Conservation (phyloP, 2,888 invertebrate species). For the Gerris lacustris region DNA sequence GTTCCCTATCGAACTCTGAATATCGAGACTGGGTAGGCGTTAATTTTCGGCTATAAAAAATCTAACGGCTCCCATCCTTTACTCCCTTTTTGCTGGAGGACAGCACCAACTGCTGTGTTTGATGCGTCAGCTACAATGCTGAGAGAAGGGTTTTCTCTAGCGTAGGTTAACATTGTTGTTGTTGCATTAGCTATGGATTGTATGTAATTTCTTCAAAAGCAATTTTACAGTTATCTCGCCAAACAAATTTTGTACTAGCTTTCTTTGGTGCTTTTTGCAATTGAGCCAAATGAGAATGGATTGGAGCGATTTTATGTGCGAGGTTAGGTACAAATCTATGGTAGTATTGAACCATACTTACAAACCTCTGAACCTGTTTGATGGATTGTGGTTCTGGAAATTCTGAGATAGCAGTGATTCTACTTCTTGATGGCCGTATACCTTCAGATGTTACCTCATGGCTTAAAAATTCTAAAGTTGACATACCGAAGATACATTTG, state of each 20-base stretch:
- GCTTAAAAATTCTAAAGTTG: constrained; percentile 21
- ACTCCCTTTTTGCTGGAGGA: neutral
- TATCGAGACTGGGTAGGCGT: constrained; percentile 34
- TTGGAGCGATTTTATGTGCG: constrained; percentile 15
- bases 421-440: constrained; percentile 16
- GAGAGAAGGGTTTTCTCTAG: constrained; percentile 34
- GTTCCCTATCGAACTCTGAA: constrained; percentile 25
- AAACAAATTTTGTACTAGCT: neutral
- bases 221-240: constrained; percentile 12
- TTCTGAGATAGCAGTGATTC: constrained; percentile 19
- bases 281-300: constrained; percentile 10
- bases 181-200: constrained; percentile 8
- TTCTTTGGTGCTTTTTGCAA: neutral
- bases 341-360: constrained; percentile 34
- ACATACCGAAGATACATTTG: constrained; percentile 26
- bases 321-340: constrained; percentile 19
- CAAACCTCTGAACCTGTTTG: constrained; percentile 31
- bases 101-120: constrained; percentile 11
- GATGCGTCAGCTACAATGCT: constrained; percentile 26
- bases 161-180: constrained; percentile 32
- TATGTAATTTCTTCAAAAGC: constrained; percentile 12
- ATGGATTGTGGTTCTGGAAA: constrained; percentile 20
- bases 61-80: neutral
- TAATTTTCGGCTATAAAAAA: constrained; percentile 22
- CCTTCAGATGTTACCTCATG: constrained; percentile 21